These are phyloP conservation scores for Ochropacha duplaris DNA, from an alignment of 2,888 invertebrate genomes.

Conservation along the genomic window DNA sequence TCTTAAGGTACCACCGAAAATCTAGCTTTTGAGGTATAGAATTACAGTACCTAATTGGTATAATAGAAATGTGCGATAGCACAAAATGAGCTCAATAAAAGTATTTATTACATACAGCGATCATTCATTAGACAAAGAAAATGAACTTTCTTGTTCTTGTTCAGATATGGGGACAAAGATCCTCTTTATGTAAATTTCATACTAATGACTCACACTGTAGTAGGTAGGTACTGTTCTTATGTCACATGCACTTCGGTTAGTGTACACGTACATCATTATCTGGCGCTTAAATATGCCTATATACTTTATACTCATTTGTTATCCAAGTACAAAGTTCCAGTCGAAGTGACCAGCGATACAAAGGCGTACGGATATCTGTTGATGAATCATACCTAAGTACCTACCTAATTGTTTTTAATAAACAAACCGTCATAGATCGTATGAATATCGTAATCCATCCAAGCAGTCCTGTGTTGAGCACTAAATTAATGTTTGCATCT, in stretches of 20 bases:
- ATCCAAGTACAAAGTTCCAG: not conserved
- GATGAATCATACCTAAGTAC: not conserved
- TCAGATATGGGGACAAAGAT: constrained; percentile 8
- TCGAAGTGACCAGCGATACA: not conserved
- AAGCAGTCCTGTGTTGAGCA: too few species aligned
- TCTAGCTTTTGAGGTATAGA: too few species aligned
- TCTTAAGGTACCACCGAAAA: too few species aligned
- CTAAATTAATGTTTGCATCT: too few species aligned
- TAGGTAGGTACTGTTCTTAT: constrained; percentile 3
- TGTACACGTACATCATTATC: not conserved
- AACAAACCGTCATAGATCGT: not conserved
- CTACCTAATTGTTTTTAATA: not conserved
- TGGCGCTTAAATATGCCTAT: not conserved
- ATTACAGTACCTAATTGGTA: too few species aligned
- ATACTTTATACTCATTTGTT: not conserved
- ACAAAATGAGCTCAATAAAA: too few species aligned
- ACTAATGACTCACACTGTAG: constrained; percentile 4
- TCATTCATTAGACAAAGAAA: constrained; percentile 11
- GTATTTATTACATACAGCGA: too few species aligned
- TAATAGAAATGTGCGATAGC: too few species aligned
- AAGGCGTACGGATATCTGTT: not conserved
- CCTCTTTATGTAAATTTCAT: constrained; percentile 10
- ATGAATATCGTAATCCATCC: not conserved
- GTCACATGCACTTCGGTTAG: constrained; percentile 1
- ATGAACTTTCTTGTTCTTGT: constrained; percentile 4